Base-by-base conservation (phyloP, 2,797 vertebrate species). In the Falco novaeseelandiae region DNA sequence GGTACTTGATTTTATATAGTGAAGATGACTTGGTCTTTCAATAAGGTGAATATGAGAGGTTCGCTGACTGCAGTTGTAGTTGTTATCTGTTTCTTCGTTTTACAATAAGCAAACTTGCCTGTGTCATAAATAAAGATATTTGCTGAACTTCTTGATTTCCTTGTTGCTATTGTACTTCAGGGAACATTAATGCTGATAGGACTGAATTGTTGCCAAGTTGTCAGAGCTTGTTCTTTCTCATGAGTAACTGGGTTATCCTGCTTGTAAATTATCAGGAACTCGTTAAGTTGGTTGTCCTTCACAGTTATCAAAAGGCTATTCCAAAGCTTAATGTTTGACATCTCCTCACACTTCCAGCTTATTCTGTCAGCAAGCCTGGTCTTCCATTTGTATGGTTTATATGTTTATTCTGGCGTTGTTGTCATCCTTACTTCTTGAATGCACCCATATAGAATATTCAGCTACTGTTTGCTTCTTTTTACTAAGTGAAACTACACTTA, bases 71-170 rank as follows among this genome's bases (percentile, higher is more conserved):
- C 69, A 59, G 23, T 30, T 91, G 72, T 61, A 81, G 69, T 30
- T 62, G 20, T 85, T 87, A 34, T 4, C 63, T 80, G 5, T 55
- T 61, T 3, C 0, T 87, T 84, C 83, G 61, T 92, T 96, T 96
- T 89, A 42, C 52, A 51, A 3, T 81, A 42, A 42, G 6, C 71
- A 54, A 74, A 54, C 32, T 95, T 74, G 25, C 70, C 42, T 1
- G 2, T 77, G 69, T 32, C 44, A 40, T 83, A 66, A 91, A 70
- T 54, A 16, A 83, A 93, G 25, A 20, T 2, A 0, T 57, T 82
- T 77, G 62, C 76, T 92, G 92, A 94, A 70, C 22, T 14, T 85
- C 78, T 87, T 46, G 17, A 67, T 93, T 92, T 95, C 36, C 42
- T 73, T 89, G n/a, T 83, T 95, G 40, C 78, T 71, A 1, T 66